A percentile compares a stretch with the other conserved stretches of the same genome.
These are phyloP conservation scores for Sepiola atlantica DNA, from an alignment of 2,888 invertebrate species.

Conservation along the genomic window DNA sequence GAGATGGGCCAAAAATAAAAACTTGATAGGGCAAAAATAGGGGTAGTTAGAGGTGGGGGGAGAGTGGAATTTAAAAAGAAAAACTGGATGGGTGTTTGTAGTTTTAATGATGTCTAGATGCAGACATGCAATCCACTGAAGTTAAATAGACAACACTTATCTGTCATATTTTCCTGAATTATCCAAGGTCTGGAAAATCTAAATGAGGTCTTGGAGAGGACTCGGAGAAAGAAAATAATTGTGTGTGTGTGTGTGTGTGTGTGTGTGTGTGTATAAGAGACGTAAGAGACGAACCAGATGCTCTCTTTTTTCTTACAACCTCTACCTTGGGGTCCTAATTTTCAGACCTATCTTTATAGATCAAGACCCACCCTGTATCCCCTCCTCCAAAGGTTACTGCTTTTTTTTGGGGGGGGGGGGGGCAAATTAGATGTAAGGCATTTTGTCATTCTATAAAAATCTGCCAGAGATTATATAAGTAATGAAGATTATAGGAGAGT, in stretches of 20 bases:
- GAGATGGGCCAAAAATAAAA: no score
- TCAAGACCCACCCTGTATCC: neutral
- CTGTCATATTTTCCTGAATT: neutral
- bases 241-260: no score
- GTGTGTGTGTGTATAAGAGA: no score
- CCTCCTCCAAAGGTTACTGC: neutral
- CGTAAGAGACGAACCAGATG: neutral
- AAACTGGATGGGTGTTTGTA: no score
- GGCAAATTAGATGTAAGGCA: constrained; percentile 9
- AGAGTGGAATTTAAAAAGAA: no score
- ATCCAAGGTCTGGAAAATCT: neutral
- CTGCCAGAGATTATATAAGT: neutral
- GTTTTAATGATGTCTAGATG: neutral
- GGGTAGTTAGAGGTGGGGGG: no score
- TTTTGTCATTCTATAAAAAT: constrained; percentile 4
- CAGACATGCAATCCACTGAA: neutral
- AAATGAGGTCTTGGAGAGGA: neutral
- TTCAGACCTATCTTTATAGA: neutral
- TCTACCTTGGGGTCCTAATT: neutral
- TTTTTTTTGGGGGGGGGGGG: no score
- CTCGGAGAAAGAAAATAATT: no score
- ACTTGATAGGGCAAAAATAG: no score
- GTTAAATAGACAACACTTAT: neutral
- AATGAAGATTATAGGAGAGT: neutral
- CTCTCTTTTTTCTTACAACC: neutral